Percentiles rank a stretch among this genome's conserved stretches.
These are phyloP conservation scores for Acestrorhynchus altus DNA, from an alignment of 2,797 vertebrate genomes.

Conservation along the genomic window DNA sequence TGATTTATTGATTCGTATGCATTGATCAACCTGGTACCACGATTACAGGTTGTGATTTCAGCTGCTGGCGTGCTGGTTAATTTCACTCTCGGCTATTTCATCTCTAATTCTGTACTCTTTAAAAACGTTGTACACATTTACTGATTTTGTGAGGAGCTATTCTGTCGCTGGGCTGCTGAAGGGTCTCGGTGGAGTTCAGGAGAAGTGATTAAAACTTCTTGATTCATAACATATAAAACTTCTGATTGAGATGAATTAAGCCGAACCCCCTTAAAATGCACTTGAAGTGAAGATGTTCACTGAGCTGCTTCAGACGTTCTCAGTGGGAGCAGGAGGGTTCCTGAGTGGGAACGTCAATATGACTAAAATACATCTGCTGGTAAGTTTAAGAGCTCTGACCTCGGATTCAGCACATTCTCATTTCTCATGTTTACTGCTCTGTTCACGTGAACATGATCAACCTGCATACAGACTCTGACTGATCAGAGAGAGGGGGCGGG, in stretches of 20 bases:
- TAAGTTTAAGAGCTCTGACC: too few relatives aligned
- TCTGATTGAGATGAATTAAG: slow-evolving; percentile 24
- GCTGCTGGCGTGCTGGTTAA: neutral
- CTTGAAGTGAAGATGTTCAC: neutral
- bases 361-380: too few relatives aligned
- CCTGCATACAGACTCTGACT: too few relatives aligned
- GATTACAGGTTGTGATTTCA: neutral
- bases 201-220: neutral
- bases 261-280: neutral
- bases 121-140: too few relatives aligned
- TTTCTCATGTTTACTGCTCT: too few relatives aligned
- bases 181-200: neutral
- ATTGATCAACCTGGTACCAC: neutral
- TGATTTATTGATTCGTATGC: neutral
- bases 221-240: neutral
- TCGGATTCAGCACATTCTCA: too few relatives aligned
- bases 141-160: neutral
- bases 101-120: too few relatives aligned
- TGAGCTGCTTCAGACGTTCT: slow-evolving; percentile 13
- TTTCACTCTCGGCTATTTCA: too few relatives aligned
- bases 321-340: neutral
- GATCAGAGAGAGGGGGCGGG: too few relatives aligned
- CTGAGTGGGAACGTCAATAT: neutral
- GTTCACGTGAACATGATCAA: too few relatives aligned
- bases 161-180: neutral